A percentile compares a stretch with the other conserved stretches of the same genome.
Conservation (phyloP, 2,888 invertebrate species). For the Smittia sp. region DNA sequence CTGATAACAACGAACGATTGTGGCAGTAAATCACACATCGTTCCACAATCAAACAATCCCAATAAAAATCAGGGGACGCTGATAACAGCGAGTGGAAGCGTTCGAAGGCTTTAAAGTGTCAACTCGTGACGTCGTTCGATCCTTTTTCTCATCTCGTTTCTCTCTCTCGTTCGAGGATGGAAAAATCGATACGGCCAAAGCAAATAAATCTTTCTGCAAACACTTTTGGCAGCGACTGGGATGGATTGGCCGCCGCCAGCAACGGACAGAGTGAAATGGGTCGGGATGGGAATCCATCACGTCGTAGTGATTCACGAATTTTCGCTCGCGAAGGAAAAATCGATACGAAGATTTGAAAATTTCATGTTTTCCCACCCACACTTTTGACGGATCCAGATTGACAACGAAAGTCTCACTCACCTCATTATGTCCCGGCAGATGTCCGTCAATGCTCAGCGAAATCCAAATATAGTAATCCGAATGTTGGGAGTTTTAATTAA, state of each 20-base stretch:
- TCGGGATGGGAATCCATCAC: not conserved
- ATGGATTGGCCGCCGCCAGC: not conserved
- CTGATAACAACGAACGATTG: too few species aligned
- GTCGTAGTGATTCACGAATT: conserved; percentile 1
- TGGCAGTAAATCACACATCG: too few species aligned
- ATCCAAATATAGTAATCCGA: not conserved
- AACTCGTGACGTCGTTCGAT: too few species aligned
- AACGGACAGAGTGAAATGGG: not conserved
- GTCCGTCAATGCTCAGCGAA: not conserved
- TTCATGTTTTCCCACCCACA: conserved; percentile 20
- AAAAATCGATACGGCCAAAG: conserved; percentile 32
- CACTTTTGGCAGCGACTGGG: not conserved
- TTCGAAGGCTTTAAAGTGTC: too few species aligned
- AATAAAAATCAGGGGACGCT: too few species aligned
- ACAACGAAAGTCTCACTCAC: not conserved
- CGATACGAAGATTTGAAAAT: conserved; percentile 15
- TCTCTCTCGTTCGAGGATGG: not conserved
- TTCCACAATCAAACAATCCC: too few species aligned
- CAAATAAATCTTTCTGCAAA: not conserved
- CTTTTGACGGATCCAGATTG: not conserved
- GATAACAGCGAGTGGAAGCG: too few species aligned
- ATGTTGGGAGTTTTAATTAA: not conserved
- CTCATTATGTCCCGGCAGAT: not conserved
- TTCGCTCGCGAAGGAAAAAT: conserved; percentile 5
- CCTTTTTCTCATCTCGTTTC: too few species aligned